Evolutionary conservation across 92 coral and sea anemone species (phyloP).

Genomic region (Montipora capitata): DNA sequence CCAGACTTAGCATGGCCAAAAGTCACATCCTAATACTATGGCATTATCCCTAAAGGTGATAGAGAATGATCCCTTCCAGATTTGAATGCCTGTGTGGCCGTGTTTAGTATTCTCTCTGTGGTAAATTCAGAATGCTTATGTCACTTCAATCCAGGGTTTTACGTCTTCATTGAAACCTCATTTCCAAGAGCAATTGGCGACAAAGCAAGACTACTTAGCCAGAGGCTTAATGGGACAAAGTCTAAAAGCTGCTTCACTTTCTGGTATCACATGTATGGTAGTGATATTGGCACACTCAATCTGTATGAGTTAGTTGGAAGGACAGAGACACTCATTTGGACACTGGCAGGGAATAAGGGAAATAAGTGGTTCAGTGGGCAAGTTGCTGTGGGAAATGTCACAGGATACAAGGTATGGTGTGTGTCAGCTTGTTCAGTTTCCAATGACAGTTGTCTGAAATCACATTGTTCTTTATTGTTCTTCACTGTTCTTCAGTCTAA

Average conservation of each 20-base stretch:
- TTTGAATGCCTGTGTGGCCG: no score
- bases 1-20: no score
- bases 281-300: slow-evolving; percentile 83
- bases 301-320: slow-evolving; percentile 80
- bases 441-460: no score
- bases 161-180: slow-evolving; percentile 93
- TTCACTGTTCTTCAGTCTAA: no score
- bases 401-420: slow-evolving; percentile 67
- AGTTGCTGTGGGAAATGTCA: slow-evolving; percentile 84
- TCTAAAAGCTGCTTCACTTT: slow-evolving; percentile 87
- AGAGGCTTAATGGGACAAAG: slow-evolving; percentile 78
- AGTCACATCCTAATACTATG: no score
- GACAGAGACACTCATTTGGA: slow-evolving; percentile 83
- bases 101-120: no score
- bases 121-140: not conserved
- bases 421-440: no score
- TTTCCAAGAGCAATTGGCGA: slow-evolving; percentile 79
- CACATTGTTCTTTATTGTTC: no score
- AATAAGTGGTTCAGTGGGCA: slow-evolving; percentile 95
- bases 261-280: slow-evolving; percentile 98
- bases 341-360: slow-evolving; percentile 80
- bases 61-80: no score
- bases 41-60: no score
- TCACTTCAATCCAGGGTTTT: slow-evolving; percentile 71
- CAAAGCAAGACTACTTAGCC: slow-evolving; percentile 90